phyloP scores from a whole-genome alignment of 2,797 vertebrate species.

The Trachurus trachurus region DNA sequence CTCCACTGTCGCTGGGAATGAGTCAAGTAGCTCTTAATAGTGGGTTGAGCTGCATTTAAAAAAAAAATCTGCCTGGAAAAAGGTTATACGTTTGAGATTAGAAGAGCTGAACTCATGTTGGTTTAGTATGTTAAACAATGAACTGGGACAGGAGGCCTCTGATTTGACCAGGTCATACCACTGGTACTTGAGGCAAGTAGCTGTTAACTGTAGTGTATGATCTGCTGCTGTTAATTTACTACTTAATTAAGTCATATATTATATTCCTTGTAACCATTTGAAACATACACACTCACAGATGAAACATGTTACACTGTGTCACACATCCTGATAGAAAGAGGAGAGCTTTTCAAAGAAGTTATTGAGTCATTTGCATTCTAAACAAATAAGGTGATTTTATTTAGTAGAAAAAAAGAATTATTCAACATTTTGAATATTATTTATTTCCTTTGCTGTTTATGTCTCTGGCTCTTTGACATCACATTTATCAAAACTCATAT shows the following conservation, averaged over 20 bases:
- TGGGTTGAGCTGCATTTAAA: no score
- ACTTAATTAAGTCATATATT: not conserved
- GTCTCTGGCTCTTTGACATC: slow-evolving; percentile 9
- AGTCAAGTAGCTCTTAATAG: no score
- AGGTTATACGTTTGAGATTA: not conserved
- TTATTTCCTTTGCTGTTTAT: not conserved
- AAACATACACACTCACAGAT: not conserved
- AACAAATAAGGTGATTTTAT: not conserved
- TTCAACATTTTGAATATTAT: not conserved
- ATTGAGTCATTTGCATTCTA: not conserved
- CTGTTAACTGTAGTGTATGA: not conserved
- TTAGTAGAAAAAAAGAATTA: not conserved
- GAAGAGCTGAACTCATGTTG: not conserved
- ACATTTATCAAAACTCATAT: slow-evolving; percentile 34
- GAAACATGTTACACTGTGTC: not conserved
- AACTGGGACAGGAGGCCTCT: not conserved
- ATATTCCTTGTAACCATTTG: not conserved
- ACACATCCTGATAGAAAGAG: not conserved
- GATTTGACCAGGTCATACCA: not conserved
- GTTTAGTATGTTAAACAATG: not conserved
- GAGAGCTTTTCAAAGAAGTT: not conserved
- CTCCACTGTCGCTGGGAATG: no score
- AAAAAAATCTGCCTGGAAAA: no score
- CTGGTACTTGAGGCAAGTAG: not conserved
- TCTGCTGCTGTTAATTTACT: not conserved